phyloP scores from a whole-genome alignment of 2,797 vertebrate species.

The Philypnodon macrostomus region DNA sequence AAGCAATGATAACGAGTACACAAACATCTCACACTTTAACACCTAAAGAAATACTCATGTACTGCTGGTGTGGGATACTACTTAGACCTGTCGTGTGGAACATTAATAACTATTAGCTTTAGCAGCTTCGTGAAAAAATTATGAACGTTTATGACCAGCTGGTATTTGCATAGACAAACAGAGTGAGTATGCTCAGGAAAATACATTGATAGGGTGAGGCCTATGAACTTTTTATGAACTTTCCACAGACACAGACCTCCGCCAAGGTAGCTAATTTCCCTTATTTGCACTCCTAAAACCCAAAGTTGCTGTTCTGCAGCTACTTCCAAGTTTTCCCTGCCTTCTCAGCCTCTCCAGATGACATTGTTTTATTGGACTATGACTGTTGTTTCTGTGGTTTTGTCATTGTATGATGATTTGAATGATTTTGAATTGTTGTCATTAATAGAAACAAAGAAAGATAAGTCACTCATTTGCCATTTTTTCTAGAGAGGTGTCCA shows the following conservation, averaged over 20 bases:
- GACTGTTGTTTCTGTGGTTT: too few relatives aligned
- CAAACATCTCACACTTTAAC: background rate
- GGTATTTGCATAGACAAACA: constrained; percentile 58
- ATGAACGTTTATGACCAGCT: background rate
- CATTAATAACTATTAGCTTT: constrained; percentile 25
- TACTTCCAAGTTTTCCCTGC: too few relatives aligned
- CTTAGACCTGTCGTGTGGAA: constrained; percentile 19
- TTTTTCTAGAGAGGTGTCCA: too few relatives aligned
- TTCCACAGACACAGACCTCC: constrained; percentile 23
- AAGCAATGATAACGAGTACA: background rate
- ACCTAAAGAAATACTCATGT: background rate
- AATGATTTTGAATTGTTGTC: too few relatives aligned
- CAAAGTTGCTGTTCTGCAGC: too few relatives aligned
- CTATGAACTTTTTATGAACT: constrained; percentile 36
- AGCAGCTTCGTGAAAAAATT: background rate
- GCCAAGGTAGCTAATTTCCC: too few relatives aligned
- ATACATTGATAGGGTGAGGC: constrained; percentile 6
- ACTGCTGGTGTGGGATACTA: too few relatives aligned
- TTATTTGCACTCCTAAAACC: constrained; percentile 34
- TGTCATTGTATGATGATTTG: too few relatives aligned
- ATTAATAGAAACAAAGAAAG: too few relatives aligned
- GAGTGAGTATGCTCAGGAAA: constrained; percentile 27
- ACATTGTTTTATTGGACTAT: too few relatives aligned
- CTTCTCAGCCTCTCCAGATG: too few relatives aligned
- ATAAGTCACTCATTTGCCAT: too few relatives aligned